A percentile compares a stretch with the other conserved stretches of the same genome.
phyloP scores from a whole-genome alignment of 2,888 invertebrate species.

The Barypeithes pellucidus region DNA sequence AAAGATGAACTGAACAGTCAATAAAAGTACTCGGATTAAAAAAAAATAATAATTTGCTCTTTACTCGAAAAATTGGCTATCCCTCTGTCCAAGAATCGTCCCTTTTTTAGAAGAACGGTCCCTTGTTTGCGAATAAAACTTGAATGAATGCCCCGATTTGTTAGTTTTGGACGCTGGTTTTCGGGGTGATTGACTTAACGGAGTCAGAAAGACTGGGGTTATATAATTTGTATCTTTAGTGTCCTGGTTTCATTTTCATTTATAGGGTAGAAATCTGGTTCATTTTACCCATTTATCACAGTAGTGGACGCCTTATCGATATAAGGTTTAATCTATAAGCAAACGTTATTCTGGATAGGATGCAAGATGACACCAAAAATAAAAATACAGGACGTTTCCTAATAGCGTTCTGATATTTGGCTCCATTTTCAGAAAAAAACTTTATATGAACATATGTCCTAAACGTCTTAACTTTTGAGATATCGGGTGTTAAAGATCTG shows the following conservation, averaged over 20 bases:
- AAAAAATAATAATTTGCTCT: too few species aligned
- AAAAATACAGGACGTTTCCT: too few species aligned
- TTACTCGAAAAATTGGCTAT: too few species aligned
- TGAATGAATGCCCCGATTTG: conserved; percentile 23
- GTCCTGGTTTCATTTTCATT: conserved; percentile 9
- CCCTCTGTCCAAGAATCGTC: too few species aligned
- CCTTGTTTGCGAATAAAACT: conserved; percentile 14
- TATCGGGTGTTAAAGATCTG: too few species aligned
- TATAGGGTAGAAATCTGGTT: neutral
- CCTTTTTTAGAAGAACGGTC: neutral
- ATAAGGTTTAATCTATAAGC: neutral
- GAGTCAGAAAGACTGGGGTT: conserved; percentile 16
- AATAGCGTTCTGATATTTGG: too few species aligned
- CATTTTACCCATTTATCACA: neutral
- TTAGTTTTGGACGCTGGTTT: conserved; percentile 22
- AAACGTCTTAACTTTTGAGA: too few species aligned
- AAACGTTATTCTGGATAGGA: neutral
- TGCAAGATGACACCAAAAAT: too few species aligned
- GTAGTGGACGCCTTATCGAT: neutral
- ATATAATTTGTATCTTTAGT: conserved; percentile 28
- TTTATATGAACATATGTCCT: too few species aligned
- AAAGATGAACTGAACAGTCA: too few species aligned
- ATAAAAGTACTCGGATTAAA: too few species aligned
- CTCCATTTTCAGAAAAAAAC: too few species aligned
- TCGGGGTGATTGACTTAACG: conserved; percentile 31